These are phyloP conservation scores for Metopia argyrocephala DNA, from an alignment of 2,888 invertebrate genomes.

Conservation along the genomic window DNA sequence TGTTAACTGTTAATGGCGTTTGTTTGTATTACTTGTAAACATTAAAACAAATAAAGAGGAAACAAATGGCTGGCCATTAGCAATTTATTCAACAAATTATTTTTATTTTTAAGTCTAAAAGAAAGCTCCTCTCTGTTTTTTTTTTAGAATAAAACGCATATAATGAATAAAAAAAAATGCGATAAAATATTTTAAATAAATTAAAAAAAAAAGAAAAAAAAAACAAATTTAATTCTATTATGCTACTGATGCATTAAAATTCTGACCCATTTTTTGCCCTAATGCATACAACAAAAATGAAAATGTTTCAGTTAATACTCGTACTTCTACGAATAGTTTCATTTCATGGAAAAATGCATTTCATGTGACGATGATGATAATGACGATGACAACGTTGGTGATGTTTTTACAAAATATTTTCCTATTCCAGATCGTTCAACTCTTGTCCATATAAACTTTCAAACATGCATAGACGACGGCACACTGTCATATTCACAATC, in stretches of 20 bases:
- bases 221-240: conserved; percentile 47
- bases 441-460: conserved; percentile 5
- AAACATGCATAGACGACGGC: neutral
- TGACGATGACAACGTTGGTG: neutral
- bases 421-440: conserved; percentile 47
- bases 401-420: conserved; percentile 30
- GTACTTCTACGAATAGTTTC: neutral
- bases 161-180: no score
- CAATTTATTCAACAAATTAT: no score
- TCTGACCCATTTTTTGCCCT: conserved; percentile 50
- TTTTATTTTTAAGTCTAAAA: no score
- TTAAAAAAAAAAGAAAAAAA: no score
- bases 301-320: neutral
- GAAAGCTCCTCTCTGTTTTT: no score
- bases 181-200: no score
- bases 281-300: conserved; percentile 28
- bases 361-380: neutral
- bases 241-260: conserved; percentile 52
- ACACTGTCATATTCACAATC: conserved; percentile 1
- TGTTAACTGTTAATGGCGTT: no score
- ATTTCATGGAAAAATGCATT: conserved; percentile 21
- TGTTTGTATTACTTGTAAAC: no score
- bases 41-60: no score
- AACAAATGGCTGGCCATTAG: no score
- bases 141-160: no score